Base-by-base conservation (phyloP, 2,113 vertebrate genomes). In the Ia io region DNA sequence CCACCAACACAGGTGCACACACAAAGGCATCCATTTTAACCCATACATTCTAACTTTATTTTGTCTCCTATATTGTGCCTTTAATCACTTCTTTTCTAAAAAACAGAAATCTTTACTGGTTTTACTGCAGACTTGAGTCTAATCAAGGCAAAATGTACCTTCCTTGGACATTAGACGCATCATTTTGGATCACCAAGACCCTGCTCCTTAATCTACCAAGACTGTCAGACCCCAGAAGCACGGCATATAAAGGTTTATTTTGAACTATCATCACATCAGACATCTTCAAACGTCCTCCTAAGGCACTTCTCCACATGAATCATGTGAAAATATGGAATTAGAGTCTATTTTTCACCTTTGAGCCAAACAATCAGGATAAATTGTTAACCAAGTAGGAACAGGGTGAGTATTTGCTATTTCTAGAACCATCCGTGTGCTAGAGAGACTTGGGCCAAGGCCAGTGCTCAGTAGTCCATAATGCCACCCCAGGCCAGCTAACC, bases 381-480 rank as follows among this genome's bases (percentile, higher is more conserved):
- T 12, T 42, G n/a, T 2, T 42, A 8, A 28, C 42, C 30, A 42
- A 61, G 70, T 11, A 11, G 59, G 30, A 86, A 59, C 44, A 37
- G 0, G 9, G 0, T 71, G 67, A 80, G 25, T n/a, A 23, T 12
- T 44, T 35, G 25, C 8, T 76, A 85, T 49, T 63, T 78, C 69
- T 69, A 53, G 40, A 63, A 59, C 11, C 30, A 35, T 12, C 18
- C 9, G 3, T 47, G 42, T 20, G 25, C 20, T 28, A 8, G 80
- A 61, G 28, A 47, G 3, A 32, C 9, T 0, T 16, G 59, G 28
- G 1, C 42, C 17, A 20, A 1, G 53, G 10, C 73, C 61, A 4
- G 10, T 0, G 16, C 18, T 30, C 32, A 1, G 0, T 0, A 9
- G 9, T 22, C 25, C 49, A 30, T n/a, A 8, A 6, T 0, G 0